These are phyloP conservation scores for Halocynthia roretzi DNA, from an alignment of 23 tunicate species.

Conservation along the genomic window DNA sequence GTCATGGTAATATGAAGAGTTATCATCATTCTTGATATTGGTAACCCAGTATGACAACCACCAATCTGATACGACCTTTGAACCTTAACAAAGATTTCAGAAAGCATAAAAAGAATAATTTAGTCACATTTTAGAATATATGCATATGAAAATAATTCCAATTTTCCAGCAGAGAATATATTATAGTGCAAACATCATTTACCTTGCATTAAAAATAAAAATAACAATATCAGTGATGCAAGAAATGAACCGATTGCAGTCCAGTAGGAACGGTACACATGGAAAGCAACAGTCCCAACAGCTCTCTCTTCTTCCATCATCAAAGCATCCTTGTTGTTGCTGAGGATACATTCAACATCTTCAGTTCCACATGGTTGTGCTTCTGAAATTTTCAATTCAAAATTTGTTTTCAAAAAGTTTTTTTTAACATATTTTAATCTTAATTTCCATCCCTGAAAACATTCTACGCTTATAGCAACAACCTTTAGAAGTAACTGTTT, in stretches of 20 bases:
- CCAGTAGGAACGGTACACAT: conserved; percentile 83
- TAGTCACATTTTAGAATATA: neutral
- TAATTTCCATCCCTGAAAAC: too few relatives aligned
- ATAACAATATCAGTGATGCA: conserved; percentile 39
- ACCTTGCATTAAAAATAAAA: conserved; percentile 91
- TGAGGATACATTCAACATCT: too few relatives aligned
- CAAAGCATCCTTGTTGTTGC: neutral
- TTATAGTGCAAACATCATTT: neutral
- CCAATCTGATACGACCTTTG: conserved; percentile 92
- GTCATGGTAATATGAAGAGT: neutral
- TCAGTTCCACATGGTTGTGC: too few relatives aligned
- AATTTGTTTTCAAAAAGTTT: too few relatives aligned
- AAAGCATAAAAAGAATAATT: conserved; percentile 4
- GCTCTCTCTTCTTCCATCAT: conserved; percentile 79
- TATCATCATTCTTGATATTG: conserved; percentile 16
- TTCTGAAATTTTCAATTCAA: too few relatives aligned
- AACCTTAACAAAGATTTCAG: conserved; percentile 32
- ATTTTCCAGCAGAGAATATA: neutral
- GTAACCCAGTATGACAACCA: conserved; percentile 91
- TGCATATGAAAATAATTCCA: neutral
- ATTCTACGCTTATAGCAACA: too few relatives aligned
- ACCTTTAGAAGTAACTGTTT: too few relatives aligned
- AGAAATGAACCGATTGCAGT: conserved; percentile 61
- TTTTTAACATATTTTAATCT: too few relatives aligned
- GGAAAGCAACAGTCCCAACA: conserved; percentile 59